A percentile compares a stretch with the other conserved stretches of the same genome.
Conservation (phyloP, 2,888 invertebrate species). For the Serrognathus titanus region DNA sequence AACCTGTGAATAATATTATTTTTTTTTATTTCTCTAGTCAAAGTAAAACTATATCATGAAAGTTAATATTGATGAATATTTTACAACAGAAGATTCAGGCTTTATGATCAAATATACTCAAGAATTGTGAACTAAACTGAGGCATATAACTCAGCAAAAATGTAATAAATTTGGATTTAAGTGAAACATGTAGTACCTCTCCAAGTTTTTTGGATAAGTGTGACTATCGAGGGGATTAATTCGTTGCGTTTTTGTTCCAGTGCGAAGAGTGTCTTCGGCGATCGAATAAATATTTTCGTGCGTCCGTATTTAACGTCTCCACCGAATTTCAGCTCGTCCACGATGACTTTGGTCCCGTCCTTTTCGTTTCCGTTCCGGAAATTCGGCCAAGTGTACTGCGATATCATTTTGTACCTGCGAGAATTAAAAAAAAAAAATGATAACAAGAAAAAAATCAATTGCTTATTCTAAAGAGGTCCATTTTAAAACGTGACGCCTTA, state of each 20-base stretch:
- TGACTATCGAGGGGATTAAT: constrained; percentile 86
- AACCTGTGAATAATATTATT: constrained; percentile 33
- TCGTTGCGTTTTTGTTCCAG: constrained; percentile 84
- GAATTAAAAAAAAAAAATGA: background rate
- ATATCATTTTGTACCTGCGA: constrained; percentile 91
- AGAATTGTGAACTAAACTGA: too few species aligned
- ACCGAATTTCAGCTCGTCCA: constrained; percentile 72
- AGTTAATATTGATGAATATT: too few species aligned
- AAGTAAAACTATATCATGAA: too few species aligned
- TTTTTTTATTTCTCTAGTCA: too few species aligned
- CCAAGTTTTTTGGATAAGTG: constrained; percentile 93
- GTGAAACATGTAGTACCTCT: constrained; percentile 53
- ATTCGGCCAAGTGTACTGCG: constrained; percentile 95
- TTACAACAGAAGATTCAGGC: too few species aligned
- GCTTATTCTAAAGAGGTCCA: too few species aligned
- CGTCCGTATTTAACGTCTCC: constrained; percentile 91
- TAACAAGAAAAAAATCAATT: too few species aligned
- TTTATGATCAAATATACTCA: too few species aligned
- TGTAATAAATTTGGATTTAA: background rate
- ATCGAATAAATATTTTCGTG: constrained; percentile 93
- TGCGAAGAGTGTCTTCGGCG: constrained; percentile 86
- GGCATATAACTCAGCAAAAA: too few species aligned
- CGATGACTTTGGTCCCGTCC: constrained; percentile 81
- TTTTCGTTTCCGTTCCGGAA: constrained; percentile 73
- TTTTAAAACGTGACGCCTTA: too few species aligned